A percentile compares a stretch with the other conserved stretches of the same genome.
These are phyloP conservation scores for Thecophora atra DNA, from an alignment of 2,888 invertebrate genomes.

Conservation along the genomic window DNA sequence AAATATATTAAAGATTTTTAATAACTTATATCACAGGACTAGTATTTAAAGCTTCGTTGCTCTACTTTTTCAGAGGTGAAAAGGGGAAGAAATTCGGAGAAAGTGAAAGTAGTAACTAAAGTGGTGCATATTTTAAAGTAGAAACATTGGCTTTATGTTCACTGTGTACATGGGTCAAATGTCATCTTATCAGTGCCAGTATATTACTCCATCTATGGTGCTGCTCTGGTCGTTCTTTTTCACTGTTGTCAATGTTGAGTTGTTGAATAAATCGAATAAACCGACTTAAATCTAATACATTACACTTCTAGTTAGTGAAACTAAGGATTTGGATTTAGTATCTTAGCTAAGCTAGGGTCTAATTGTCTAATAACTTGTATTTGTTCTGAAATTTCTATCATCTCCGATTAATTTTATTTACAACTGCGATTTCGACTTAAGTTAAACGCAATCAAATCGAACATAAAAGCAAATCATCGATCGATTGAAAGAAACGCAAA, in stretches of 20 bases:
- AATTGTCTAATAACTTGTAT: slow-evolving; percentile 26
- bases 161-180: too few relatives aligned
- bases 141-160: too few relatives aligned
- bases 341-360: background rate
- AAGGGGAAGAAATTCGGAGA: too few relatives aligned
- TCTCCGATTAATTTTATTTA: slow-evolving; percentile 42
- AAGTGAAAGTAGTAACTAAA: background rate
- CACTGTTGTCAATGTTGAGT: too few relatives aligned
- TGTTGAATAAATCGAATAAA: background rate
- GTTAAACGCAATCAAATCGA: slow-evolving; percentile 30
- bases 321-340: background rate
- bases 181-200: too few relatives aligned
- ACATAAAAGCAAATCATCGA: slow-evolving; percentile 17
- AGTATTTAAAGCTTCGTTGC: too few relatives aligned
- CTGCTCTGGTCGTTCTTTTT: too few relatives aligned
- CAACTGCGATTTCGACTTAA: slow-evolving; percentile 42
- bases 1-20: too few relatives aligned
- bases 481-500: slow-evolving; percentile 5
- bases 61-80: too few relatives aligned
- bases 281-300: slow-evolving; percentile 9
- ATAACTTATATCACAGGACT: too few relatives aligned
- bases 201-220: too few relatives aligned
- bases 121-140: background rate
- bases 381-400: slow-evolving; percentile 56
- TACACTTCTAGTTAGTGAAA: background rate